Evolutionary conservation across 2,113 vertebrate species (phyloP), one percentile per base, ranked within the genome.

Genomic region (Brachyhypopomus occidentalis): DNA sequence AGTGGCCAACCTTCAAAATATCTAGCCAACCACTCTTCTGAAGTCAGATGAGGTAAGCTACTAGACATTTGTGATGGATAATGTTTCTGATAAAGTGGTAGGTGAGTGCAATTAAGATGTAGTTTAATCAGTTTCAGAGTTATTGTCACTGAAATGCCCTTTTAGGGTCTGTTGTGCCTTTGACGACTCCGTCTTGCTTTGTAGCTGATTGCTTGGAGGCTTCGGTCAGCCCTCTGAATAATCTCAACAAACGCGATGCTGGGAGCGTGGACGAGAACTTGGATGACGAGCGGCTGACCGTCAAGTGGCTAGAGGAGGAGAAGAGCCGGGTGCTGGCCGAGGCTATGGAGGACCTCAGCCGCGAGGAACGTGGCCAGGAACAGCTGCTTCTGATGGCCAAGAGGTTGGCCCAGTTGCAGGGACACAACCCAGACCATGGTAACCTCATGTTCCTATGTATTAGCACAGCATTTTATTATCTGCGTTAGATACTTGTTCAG

Each of bases 381-480:
- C 92, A 94, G 83, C 90, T 96, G 82, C 90, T 98, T 27, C 88
- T 94, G 66, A 92, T 98, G 72, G 94, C 95, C 64, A 97, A 93
- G 89, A 94, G 95, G 78, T 87, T 99, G 87, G 96, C 97, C 0
- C 84, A 83, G 0, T 91, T 99, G 58, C 95, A 89, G 88, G 98
- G 96, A 45, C 92, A 92, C 81, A 95, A 99, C 89, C 97, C 97
- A 0, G 91, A 95, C 56, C 94, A 89, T 93, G 96, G 97, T 99
- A 75, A 20, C 4, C 22, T 55, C 12, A 45, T 27, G 7, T 20
- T 59, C 25, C 19, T 60, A 2, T 7, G 23, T 14, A 16, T 27
- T 12, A 20, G 45, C 8, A 14, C 45, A 52, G 9, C 45, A 52
- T 52, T 52, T 12, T 52, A 52, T 52, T 52, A 52, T 14, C 12